Percentiles rank a stretch among this genome's conserved stretches.
Conservation (phyloP, 2,113 vertebrate species). For the Propithecus coquereli region DNA sequence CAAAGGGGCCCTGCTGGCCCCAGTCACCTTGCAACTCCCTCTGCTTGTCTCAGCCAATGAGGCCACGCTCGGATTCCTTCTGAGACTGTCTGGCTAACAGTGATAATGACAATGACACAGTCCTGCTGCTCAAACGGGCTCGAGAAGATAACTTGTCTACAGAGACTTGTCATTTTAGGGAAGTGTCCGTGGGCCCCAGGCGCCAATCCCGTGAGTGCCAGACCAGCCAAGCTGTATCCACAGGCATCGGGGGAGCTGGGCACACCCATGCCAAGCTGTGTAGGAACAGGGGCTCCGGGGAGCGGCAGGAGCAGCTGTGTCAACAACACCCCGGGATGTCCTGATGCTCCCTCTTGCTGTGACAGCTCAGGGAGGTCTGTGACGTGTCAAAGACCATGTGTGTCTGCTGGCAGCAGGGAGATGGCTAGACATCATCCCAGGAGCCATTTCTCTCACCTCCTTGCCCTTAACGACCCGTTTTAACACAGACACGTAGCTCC, state of each 20-base stretch:
- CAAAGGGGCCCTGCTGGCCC: no score
- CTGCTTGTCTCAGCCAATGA: not conserved
- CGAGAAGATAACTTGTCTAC: not conserved
- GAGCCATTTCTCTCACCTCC: no score
- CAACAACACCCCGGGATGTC: not conserved
- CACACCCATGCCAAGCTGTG: not conserved
- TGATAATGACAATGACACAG: fast-evolving
- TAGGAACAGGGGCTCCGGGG: not conserved
- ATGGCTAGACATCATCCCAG: fast-evolving
- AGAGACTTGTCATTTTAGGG: no score
- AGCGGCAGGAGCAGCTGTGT: not conserved
- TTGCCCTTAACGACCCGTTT: not conserved
- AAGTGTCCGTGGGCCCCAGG: not conserved
- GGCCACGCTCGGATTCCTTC: not conserved
- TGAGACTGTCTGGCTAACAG: not conserved
- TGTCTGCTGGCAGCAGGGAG: not conserved
- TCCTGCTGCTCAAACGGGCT: not conserved
- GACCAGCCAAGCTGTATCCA: fast-evolving
- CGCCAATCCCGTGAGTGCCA: not conserved
- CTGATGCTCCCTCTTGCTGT: not conserved
- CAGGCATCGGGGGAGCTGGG: not conserved
- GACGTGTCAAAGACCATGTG: fast-evolving
- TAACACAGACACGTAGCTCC: not conserved
- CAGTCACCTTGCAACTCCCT: not conserved
- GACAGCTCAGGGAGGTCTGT: not conserved